These are phyloP conservation scores for Blastomussa wellsi DNA, from an alignment of 92 coral and sea anemone genomes.

Conservation along the genomic window DNA sequence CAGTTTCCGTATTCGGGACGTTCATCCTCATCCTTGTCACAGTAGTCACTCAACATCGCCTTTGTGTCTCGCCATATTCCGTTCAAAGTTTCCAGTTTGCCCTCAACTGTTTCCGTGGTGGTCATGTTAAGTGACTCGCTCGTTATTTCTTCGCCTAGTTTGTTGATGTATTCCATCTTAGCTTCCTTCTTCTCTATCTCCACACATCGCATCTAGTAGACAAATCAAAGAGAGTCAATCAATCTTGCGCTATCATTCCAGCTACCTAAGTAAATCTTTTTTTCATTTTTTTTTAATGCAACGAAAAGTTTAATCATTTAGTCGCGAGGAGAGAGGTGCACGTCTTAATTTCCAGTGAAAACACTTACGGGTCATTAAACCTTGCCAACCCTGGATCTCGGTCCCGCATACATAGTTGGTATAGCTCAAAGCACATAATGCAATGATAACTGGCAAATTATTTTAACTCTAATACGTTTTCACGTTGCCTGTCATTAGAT, in stretches of 20 bases:
- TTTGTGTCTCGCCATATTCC: constrained; percentile 29
- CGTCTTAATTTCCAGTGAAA: too few relatives aligned
- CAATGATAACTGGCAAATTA: too few relatives aligned
- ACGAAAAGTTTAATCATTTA: too few relatives aligned
- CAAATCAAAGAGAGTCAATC: neutral
- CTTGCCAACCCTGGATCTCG: too few relatives aligned
- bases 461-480: too few relatives aligned
- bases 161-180: constrained; percentile 18
- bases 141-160: constrained; percentile 35
- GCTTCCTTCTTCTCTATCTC: constrained; percentile 23
- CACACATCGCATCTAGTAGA: constrained; percentile 15
- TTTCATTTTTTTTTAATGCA: neutral
- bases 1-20: constrained; percentile 4
- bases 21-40: constrained; percentile 16
- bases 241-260: neutral
- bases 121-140: constrained; percentile 20
- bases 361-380: too few relatives aligned
- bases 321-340: too few relatives aligned
- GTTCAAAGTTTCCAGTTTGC: constrained; percentile 20
- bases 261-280: neutral
- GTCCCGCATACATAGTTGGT: too few relatives aligned
- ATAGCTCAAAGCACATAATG: too few relatives aligned
- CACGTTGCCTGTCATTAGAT: too few relatives aligned
- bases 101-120: neutral
- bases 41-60: constrained; percentile 16